Base-by-base conservation (phyloP, 2,888 invertebrate species). In the Anthoptus insignis region DNA sequence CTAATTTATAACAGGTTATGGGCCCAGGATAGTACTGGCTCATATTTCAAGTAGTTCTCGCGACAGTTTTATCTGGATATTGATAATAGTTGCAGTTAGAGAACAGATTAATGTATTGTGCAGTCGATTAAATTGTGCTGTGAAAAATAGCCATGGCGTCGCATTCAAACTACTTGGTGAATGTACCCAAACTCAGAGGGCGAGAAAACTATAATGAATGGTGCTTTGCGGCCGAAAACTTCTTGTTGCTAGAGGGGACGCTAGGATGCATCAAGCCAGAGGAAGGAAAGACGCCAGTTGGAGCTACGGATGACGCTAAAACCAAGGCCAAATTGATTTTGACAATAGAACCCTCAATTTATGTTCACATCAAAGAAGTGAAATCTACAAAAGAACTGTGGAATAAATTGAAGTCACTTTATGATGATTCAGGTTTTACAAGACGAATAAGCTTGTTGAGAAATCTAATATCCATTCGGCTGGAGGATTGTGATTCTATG, bases 191-290 rank as follows among this genome's bases (percentile, higher is more conserved):
- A 45, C 19, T 72, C 9, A 66, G 61, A 50, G 67, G 60, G 47
- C 37, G 71, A 16, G 71, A 70, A 34, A 70, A 67, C 50, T 67
- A 68, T 50, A 54, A 59, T 57, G 70, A 45, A 37, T 50, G n/a
- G n/a, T n/a, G n/a, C n/a, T 71, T 71, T 56, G 71, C 69, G 45
- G 67, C 68, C 19, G 66, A 70, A 29, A 70, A 71, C 54, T 70
- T 59, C 21, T 29, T 70, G 11, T 32, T 71, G 11, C 24, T 70
- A 14, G 70, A 71, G 39, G 64, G 64, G 9, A 65, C 61, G 65
- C 16, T 29, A 1, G 29, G 32, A 14, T 73, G 65, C 29, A 67
- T 72, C 34, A 22, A 22, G 3, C 11, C 32, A 3, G 7, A 21
- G n/a, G n/a, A n/a, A n/a, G n/a, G n/a, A 13, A 47, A 21, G 11